phyloP scores from a whole-genome alignment of 92 coral and sea anemone genomes.

The Heteractis magnifica region DNA sequence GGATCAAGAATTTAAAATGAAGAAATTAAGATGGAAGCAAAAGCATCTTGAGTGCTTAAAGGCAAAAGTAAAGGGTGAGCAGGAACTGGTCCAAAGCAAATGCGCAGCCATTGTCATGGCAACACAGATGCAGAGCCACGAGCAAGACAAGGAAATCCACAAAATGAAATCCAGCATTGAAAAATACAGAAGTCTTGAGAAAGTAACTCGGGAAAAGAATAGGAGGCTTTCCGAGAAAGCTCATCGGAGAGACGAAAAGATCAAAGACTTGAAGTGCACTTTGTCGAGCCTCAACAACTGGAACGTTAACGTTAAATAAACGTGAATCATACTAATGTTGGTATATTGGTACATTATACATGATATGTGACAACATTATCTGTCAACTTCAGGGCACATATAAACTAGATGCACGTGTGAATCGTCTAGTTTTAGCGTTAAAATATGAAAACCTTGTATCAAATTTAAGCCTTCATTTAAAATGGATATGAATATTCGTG shows the following conservation, averaged over 20 bases:
- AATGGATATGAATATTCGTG: conserved; percentile 2
- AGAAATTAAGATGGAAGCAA: background rate
- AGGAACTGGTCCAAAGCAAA: background rate
- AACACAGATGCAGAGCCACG: background rate
- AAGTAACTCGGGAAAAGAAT: background rate
- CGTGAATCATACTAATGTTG: background rate
- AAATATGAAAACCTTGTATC: no score
- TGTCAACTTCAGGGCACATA: background rate
- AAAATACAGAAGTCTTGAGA: background rate
- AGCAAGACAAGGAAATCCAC: background rate
- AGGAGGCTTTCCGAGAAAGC: background rate
- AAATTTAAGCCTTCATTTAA: no score
- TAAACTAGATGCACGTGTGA: background rate
- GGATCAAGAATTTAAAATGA: background rate
- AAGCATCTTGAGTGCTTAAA: background rate
- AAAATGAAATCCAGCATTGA: background rate
- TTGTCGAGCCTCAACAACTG: conserved; percentile 8
- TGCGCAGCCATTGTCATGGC: background rate
- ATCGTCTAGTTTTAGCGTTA: no score
- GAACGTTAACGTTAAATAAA: conserved; percentile 2
- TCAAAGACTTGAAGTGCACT: conserved; percentile 8
- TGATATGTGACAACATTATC: background rate
- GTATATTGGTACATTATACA: background rate
- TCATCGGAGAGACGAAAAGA: background rate
- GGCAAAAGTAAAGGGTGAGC: background rate